Evolutionary conservation across 2,113 vertebrate genomes (phyloP).

Genomic region (Etheostoma spectabile): DNA sequence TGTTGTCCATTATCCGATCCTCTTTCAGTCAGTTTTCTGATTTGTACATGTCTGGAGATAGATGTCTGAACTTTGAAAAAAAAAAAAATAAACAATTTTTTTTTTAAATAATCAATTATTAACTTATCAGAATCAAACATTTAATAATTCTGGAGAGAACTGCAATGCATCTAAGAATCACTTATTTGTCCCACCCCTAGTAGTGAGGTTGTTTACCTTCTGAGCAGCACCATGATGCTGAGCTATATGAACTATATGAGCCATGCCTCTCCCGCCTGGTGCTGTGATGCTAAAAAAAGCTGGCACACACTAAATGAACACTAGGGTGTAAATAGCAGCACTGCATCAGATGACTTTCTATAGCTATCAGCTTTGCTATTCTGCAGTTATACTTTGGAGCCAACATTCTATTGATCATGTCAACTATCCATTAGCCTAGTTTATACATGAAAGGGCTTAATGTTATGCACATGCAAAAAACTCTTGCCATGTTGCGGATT

Average conservation of each 20-base stretch:
- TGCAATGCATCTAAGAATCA: too few relatives aligned
- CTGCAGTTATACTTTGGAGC: constrained; percentile 25
- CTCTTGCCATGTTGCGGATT: background rate
- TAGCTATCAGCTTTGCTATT: constrained; percentile 23
- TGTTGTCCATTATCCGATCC: too few relatives aligned
- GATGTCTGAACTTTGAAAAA: too few relatives aligned
- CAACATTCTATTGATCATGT: constrained; percentile 16
- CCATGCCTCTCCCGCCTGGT: background rate
- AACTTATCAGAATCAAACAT: too few relatives aligned
- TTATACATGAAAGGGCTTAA: background rate
- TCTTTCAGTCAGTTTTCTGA: too few relatives aligned
- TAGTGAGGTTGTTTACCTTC: constrained; percentile 26
- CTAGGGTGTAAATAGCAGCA: constrained; percentile 61
- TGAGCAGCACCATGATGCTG: constrained; percentile 27
- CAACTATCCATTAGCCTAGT: constrained; percentile 1
- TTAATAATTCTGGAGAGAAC: too few relatives aligned
- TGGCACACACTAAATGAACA: constrained; percentile 39
- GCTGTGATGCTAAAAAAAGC: constrained; percentile 41
- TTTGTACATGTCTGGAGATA: too few relatives aligned
- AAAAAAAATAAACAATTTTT: too few relatives aligned
- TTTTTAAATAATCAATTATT: too few relatives aligned
- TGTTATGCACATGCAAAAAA: constrained; percentile 8
- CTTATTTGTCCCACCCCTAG: too few relatives aligned
- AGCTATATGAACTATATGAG: constrained; percentile 23
- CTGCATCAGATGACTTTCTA: constrained; percentile 57